A percentile compares a stretch with the other conserved stretches of the same genome.
Evolutionary conservation across 2,797 vertebrate species (phyloP).

Genomic region (Neosilurus hyrtlii): DNA sequence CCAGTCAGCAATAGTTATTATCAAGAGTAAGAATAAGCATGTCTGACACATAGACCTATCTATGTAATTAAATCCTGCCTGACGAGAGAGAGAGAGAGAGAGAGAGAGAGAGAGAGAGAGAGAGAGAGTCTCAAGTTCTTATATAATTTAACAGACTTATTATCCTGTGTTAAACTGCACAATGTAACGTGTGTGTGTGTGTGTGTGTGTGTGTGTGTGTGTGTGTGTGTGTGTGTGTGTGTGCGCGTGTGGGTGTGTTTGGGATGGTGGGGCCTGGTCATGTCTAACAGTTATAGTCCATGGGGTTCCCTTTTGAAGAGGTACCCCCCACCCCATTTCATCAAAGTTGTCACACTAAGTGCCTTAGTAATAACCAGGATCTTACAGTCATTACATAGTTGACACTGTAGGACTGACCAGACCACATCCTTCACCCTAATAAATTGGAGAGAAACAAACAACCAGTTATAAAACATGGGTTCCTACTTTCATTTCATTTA

Average conservation of each 20-base stretch:
- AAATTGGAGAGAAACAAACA: background rate
- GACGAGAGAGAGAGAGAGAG: constrained; percentile 48
- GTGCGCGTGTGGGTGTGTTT: background rate
- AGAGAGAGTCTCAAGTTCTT: constrained; percentile 23
- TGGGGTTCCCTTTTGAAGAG: background rate
- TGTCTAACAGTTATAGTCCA: background rate
- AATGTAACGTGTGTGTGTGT: constrained; percentile 2
- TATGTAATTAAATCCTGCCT: constrained; percentile 65
- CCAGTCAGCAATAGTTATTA: constrained; percentile 53
- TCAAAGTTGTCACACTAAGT: background rate
- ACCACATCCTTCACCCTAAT: background rate
- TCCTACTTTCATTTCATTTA: background rate
- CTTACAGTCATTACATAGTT: background rate
- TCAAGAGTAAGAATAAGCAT: constrained; percentile 49
- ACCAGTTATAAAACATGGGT: background rate
- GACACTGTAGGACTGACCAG: background rate
- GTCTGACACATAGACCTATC: constrained; percentile 58
- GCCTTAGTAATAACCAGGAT: background rate
- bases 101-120: constrained; percentile 46
- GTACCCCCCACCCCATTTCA: too few relatives aligned
- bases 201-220: background rate
- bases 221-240: background rate
- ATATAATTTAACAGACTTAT: constrained; percentile 42
- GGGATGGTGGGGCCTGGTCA: background rate
- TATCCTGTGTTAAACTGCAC: constrained; percentile 36